These are phyloP conservation scores for Lasioglossum calceatum DNA, from an alignment of 2,888 invertebrate genomes.

Conservation along the genomic window DNA sequence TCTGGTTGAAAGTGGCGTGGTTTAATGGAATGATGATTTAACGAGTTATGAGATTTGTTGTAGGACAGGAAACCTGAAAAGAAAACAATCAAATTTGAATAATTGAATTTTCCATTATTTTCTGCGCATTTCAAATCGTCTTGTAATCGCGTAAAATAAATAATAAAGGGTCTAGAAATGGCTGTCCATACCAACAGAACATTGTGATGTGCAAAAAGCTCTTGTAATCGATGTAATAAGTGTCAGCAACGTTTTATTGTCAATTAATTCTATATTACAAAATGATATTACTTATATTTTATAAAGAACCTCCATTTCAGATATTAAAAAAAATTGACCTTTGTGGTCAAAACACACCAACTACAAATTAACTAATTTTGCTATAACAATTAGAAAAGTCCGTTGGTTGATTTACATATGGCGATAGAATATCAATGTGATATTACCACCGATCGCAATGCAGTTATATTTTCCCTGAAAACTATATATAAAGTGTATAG, in stretches of 20 bases:
- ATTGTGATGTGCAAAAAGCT: not conserved
- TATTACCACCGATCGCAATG: not conserved
- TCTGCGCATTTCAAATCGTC: not conserved
- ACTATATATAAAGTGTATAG: not conserved
- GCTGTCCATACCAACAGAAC: slow-evolving; percentile 10
- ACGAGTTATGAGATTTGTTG: slow-evolving; percentile 81
- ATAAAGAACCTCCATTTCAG: not conserved
- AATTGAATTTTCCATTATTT: not conserved
- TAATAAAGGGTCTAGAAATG: slow-evolving; percentile 15
- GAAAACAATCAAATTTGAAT: slow-evolving; percentile 58
- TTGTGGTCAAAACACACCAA: not conserved
- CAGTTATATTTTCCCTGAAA: slow-evolving; percentile 2
- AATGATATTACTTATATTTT: not conserved
- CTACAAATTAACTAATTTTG: not conserved
- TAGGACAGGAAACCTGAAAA: slow-evolving; percentile 81
- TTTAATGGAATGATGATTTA: slow-evolving; percentile 84
- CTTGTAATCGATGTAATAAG: not conserved
- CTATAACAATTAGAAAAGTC: not conserved
- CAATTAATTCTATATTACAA: not conserved
- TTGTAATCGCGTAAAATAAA: slow-evolving; percentile 17
- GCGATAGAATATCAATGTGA: not conserved
- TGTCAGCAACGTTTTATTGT: not conserved
- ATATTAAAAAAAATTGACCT: not conserved
- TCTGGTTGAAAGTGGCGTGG: slow-evolving; percentile 77
- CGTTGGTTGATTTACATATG: not conserved